These are phyloP conservation scores for Noctua janthina DNA, from an alignment of 2,888 invertebrate species.

Conservation along the genomic window DNA sequence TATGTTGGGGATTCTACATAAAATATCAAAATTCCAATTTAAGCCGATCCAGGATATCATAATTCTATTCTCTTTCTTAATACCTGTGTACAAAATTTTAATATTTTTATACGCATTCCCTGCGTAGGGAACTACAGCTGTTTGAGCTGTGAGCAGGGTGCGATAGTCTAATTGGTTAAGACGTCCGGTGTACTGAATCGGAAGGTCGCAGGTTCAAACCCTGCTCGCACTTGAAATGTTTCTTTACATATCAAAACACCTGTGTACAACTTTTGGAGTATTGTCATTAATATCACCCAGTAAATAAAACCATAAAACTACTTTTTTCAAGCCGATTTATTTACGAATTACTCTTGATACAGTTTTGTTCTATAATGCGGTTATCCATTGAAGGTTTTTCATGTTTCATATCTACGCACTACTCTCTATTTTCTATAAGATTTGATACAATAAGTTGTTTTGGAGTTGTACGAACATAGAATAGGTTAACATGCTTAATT, in stretches of 20 bases:
- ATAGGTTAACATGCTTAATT: conserved; percentile 52
- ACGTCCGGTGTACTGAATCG: no score
- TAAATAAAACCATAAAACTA: conserved; percentile 43
- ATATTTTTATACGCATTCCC: no score
- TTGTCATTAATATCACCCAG: background rate
- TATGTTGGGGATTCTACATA: no score
- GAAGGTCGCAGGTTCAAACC: no score
- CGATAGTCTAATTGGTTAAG: no score
- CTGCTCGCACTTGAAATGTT: no score
- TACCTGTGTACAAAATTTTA: background rate
- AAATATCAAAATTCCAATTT: background rate
- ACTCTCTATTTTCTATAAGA: conserved; percentile 69
- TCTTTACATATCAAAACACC: no score
- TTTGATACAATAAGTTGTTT: conserved; percentile 51
- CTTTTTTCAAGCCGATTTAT: conserved; percentile 77
- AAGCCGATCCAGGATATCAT: background rate
- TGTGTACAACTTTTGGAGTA: background rate
- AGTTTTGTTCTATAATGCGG: conserved; percentile 72
- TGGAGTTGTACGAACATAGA: conserved; percentile 52
- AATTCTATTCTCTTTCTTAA: background rate
- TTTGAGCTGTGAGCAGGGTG: no score
- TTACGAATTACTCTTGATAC: conserved; percentile 72
- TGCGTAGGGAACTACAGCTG: no score
- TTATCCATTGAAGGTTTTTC: conserved; percentile 74
- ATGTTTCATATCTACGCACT: conserved; percentile 71